Conservation (phyloP, 2,888 invertebrate genomes). For the Epinotia brunnichana region DNA sequence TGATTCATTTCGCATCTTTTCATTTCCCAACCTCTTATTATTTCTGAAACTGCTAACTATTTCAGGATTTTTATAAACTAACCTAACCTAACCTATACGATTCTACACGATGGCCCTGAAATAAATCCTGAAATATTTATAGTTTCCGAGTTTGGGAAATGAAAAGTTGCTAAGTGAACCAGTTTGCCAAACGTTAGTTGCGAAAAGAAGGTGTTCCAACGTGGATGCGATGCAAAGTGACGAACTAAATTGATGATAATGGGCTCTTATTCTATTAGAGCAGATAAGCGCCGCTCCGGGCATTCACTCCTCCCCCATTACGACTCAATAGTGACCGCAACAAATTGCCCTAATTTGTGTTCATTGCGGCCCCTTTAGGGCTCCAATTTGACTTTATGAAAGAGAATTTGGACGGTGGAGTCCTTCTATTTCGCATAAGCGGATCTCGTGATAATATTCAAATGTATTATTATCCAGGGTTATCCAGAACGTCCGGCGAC, state of each 20-base stretch:
- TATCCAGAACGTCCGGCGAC: neutral
- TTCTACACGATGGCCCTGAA: too few species aligned
- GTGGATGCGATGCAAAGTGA: neutral
- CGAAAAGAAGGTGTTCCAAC: too few species aligned
- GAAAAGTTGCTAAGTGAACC: too few species aligned
- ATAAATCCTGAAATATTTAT: too few species aligned
- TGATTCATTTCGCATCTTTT: too few species aligned
- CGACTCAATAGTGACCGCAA: slow-evolving; percentile 46
- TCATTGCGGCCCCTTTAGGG: slow-evolving; percentile 45
- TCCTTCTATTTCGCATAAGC: neutral
- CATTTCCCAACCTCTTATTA: too few species aligned
- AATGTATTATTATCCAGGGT: neutral
- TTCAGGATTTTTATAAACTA: too few species aligned
- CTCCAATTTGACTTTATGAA: slow-evolving; percentile 34
- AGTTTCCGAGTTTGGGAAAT: too few species aligned
- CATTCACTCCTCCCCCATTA: slow-evolving; percentile 36
- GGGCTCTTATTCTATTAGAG: slow-evolving; percentile 14
- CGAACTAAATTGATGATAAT: neutral
- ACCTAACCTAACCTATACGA: too few species aligned
- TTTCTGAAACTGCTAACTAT: too few species aligned
- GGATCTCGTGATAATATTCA: neutral
- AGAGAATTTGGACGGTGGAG: neutral
- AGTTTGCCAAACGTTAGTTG: too few species aligned
- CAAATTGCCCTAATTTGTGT: slow-evolving; percentile 45
- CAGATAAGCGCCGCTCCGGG: slow-evolving; percentile 19